Conservation (phyloP, 1,140 invertebrate genomes). For the Aphelenchoides avenae region DNA sequence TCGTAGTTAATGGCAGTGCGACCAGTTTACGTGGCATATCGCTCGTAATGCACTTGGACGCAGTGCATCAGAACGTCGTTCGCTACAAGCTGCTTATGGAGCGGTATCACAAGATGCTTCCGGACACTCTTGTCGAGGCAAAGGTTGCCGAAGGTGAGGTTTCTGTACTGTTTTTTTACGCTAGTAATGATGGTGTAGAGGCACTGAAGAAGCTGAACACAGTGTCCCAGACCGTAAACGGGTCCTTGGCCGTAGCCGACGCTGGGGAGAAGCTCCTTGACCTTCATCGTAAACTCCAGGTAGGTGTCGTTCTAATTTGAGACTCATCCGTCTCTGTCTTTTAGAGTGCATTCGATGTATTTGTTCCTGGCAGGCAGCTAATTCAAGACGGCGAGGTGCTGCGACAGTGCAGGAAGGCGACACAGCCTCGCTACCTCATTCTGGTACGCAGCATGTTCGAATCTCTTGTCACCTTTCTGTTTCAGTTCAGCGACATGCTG, state of each 20-base stretch:
- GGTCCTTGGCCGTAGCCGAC: slow-evolving; percentile 31
- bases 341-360: slow-evolving; percentile 39
- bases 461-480: slow-evolving; percentile 4
- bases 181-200: slow-evolving; percentile 31
- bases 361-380: slow-evolving; percentile 35
- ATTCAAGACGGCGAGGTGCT: slow-evolving; percentile 39
- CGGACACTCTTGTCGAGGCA: slow-evolving; percentile 18
- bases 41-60: slow-evolving; percentile 45
- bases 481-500: slow-evolving; percentile 39
- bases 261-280: slow-evolving; percentile 30
- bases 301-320: slow-evolving; percentile 12
- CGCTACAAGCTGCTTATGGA: slow-evolving; percentile 48
- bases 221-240: slow-evolving; percentile 39
- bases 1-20: neutral
- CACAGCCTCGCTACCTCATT: slow-evolving; percentile 39
- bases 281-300: slow-evolving; percentile 39
- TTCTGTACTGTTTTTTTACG: slow-evolving; percentile 6
- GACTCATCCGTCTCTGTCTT: slow-evolving; percentile 6
- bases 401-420: slow-evolving; percentile 40
- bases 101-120: slow-evolving; percentile 34
- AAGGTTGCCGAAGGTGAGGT: slow-evolving; percentile 38
- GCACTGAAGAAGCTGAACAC: slow-evolving; percentile 35
- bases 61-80: slow-evolving; percentile 46
- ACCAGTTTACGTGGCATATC: slow-evolving; percentile 36
- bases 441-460: slow-evolving; percentile 29